These are phyloP conservation scores for Antechinus stuartii DNA, from an alignment of 2,113 vertebrate species.

Conservation along the genomic window DNA sequence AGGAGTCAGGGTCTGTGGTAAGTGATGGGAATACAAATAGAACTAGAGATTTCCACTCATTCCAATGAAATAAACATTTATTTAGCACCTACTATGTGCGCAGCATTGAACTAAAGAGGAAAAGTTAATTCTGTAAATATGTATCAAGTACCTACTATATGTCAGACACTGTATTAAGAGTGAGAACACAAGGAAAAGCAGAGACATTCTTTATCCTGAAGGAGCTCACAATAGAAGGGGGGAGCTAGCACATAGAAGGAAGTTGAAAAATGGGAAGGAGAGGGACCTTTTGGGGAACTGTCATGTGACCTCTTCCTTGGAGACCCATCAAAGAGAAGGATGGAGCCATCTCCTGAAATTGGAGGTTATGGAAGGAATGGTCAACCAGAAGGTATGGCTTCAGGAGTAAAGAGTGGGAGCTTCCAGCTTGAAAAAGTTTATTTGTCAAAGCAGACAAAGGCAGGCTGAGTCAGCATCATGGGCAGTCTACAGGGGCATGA, in stretches of 20 bases:
- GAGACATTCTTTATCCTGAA: background rate
- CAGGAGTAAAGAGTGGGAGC: background rate
- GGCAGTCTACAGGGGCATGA: background rate
- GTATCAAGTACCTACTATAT: too few species aligned
- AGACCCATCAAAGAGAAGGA: background rate
- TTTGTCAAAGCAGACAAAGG: background rate
- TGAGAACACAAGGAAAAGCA: background rate
- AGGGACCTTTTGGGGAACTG: background rate
- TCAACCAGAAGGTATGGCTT: background rate
- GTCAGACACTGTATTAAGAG: too few species aligned
- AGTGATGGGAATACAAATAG: background rate
- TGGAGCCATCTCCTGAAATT: background rate
- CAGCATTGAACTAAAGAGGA: too few species aligned
- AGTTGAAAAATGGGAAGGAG: background rate
- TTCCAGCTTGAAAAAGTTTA: background rate
- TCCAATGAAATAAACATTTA: background rate
- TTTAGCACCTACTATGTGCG: background rate
- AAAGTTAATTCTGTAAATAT: too few species aligned
- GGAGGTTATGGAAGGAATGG: background rate
- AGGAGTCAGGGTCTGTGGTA: background rate
- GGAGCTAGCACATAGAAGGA: background rate
- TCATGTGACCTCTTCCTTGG: background rate
- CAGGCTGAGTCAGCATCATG: background rate
- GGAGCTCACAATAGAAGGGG: background rate
- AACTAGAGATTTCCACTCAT: too few species aligned